Conservation (phyloP, 2,113 vertebrate genomes). For the Baryphthengus martii region DNA sequence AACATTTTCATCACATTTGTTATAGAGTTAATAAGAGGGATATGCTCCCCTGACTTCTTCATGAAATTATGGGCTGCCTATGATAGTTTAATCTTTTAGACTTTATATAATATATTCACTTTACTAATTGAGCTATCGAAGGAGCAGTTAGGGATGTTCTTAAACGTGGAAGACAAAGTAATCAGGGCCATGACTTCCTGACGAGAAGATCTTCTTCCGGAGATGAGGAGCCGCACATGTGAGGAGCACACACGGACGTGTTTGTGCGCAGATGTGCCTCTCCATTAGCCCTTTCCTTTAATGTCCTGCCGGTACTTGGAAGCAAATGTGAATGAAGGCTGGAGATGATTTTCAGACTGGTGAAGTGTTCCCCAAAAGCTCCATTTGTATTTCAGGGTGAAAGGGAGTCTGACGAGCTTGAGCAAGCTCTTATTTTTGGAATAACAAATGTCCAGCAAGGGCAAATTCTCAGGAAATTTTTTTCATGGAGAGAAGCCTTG, state of each 20-base stretch:
- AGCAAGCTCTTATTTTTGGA: neutral
- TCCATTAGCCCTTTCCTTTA: neutral
- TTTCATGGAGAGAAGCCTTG: neutral
- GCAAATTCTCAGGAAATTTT: neutral
- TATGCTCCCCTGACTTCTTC: conserved; percentile 99
- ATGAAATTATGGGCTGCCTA: conserved; percentile 99
- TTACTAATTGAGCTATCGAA: conserved; percentile 96
- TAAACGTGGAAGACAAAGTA: conserved; percentile 81
- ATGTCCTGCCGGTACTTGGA: neutral
- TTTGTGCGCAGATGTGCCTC: neutral
- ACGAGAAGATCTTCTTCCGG: conserved; percentile 70
- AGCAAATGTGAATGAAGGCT: neutral
- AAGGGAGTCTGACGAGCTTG: neutral
- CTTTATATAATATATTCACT: conserved; percentile 97
- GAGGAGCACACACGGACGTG: neutral
- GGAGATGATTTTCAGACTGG: neutral
- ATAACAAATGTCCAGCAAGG: neutral
- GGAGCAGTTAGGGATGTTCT: conserved; percentile 85
- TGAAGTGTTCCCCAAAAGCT: neutral
- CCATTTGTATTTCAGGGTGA: neutral
- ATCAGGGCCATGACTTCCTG: conserved; percentile 78
- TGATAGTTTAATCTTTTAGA: conserved; percentile 99
- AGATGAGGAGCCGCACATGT: conserved; percentile 46
- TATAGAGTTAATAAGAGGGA: conserved; percentile 99
- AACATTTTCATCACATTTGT: conserved; percentile 99